These are phyloP conservation scores for Podocnemis expansa DNA, from an alignment of 2,113 vertebrate species.

Conservation along the genomic window DNA sequence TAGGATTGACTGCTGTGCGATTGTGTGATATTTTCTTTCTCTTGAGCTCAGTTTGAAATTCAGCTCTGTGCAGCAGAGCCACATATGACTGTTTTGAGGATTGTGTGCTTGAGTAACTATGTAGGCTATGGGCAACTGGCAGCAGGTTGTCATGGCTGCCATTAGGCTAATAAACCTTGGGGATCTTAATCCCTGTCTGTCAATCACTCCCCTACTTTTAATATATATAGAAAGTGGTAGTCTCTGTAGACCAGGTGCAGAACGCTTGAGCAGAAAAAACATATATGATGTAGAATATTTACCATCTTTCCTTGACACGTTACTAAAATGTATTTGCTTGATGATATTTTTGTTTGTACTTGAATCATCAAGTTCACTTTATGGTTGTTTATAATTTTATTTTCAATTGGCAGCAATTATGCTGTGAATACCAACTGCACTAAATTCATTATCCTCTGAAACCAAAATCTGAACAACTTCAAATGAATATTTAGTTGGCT, in stretches of 20 bases:
- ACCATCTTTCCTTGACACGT: background rate
- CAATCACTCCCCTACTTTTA: conserved; percentile 21
- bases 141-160: conserved; percentile 46
- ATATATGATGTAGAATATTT: background rate
- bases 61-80: conserved; percentile 53
- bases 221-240: background rate
- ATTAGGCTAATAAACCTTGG: conserved; percentile 42
- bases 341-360: conserved; percentile 32
- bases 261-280: background rate
- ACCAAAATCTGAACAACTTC: conserved; percentile 33
- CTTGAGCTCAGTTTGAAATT: conserved; percentile 65
- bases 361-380: conserved; percentile 31
- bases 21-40: conserved; percentile 65
- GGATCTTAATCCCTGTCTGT: conserved; percentile 42
- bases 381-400: conserved; percentile 5
- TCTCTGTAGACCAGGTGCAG: background rate
- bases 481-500: conserved; percentile 54
- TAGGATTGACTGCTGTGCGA: conserved; percentile 60
- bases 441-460: conserved; percentile 57
- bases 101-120: conserved; percentile 27
- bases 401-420: conserved; percentile 42
- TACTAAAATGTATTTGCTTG: conserved; percentile 19
- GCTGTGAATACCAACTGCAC: conserved; percentile 34
- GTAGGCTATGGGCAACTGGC: conserved; percentile 36
- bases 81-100: conserved; percentile 57